Conservation (phyloP, 23 tunicate species). For the Oikopleura albicans region DNA sequence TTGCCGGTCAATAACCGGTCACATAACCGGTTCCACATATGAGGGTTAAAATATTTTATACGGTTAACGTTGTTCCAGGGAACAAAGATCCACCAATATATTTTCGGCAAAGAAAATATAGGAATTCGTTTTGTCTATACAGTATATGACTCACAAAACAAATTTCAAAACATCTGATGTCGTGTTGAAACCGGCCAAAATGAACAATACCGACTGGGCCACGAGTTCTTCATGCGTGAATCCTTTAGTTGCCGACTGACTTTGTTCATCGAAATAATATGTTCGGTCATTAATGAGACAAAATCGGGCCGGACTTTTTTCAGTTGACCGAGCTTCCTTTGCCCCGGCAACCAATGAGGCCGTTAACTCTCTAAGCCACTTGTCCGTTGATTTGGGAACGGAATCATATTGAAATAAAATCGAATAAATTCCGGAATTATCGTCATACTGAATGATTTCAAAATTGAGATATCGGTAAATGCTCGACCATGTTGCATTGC, state of each 20-base stretch:
- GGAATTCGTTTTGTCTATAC: too few relatives aligned
- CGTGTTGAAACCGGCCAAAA: not conserved
- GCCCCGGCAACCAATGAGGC: not conserved
- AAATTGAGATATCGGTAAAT: too few relatives aligned
- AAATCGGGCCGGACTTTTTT: not conserved
- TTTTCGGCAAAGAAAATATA: too few relatives aligned
- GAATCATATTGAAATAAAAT: not conserved
- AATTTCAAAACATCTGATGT: not conserved
- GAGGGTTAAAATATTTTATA: too few relatives aligned
- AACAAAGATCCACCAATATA: too few relatives aligned
- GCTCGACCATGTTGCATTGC: too few relatives aligned
- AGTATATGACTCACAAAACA: too few relatives aligned
- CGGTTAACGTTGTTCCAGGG: too few relatives aligned
- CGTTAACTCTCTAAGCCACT: not conserved
- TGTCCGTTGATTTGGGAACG: not conserved
- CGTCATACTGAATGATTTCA: too few relatives aligned
- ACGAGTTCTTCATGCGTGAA: not conserved
- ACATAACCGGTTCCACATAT: too few relatives aligned
- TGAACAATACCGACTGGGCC: not conserved
- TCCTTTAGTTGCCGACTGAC: not conserved
- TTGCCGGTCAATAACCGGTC: too few relatives aligned
- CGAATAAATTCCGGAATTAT: not conserved
- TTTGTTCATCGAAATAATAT: not conserved
- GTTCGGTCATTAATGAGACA: not conserved
- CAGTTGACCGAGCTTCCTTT: too few relatives aligned